Evolutionary conservation across 2,888 invertebrate species (phyloP).

Genomic region (Caenorhabditis sp.): DNA sequence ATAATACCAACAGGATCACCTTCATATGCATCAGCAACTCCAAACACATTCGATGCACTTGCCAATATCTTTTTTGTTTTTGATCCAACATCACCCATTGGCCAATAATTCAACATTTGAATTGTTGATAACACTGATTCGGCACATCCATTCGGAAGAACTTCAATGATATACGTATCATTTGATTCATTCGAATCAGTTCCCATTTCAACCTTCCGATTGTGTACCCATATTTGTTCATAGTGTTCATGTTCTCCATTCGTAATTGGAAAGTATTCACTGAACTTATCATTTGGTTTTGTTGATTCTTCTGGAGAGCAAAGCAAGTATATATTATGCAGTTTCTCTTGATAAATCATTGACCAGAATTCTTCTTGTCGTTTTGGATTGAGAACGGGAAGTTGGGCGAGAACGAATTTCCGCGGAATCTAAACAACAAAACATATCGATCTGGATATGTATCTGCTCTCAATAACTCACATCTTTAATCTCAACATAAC

Average conservation of each 20-base stretch:
- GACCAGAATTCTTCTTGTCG: constrained; percentile 4
- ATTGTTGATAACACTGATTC: background rate
- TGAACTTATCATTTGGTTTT: background rate
- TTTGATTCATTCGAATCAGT: background rate
- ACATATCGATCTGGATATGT: too few relatives aligned
- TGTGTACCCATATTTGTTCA: constrained; percentile 6
- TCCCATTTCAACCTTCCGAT: background rate
- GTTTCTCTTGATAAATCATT: constrained; percentile 4
- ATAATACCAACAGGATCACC: constrained; percentile 1
- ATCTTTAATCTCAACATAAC: constrained; percentile 1
- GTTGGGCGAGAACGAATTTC: constrained; percentile 3
- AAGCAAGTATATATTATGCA: background rate
- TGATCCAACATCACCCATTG: background rate
- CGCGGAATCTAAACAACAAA: background rate
- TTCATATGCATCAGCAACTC: constrained; percentile 1
- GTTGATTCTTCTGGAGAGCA: constrained; percentile 1
- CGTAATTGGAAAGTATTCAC: constrained; percentile 3
- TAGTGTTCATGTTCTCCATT: constrained; percentile 6
- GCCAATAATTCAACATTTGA: constrained; percentile 3
- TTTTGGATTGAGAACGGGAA: background rate
- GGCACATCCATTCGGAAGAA: constrained; percentile 5
- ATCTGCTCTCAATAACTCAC: too few relatives aligned
- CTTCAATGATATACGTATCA: constrained; percentile 1
- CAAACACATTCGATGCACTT: background rate
- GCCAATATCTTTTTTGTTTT: background rate